Conservation (phyloP, 2,797 vertebrate genomes). For the Phaenicophaeus curvirostris region DNA sequence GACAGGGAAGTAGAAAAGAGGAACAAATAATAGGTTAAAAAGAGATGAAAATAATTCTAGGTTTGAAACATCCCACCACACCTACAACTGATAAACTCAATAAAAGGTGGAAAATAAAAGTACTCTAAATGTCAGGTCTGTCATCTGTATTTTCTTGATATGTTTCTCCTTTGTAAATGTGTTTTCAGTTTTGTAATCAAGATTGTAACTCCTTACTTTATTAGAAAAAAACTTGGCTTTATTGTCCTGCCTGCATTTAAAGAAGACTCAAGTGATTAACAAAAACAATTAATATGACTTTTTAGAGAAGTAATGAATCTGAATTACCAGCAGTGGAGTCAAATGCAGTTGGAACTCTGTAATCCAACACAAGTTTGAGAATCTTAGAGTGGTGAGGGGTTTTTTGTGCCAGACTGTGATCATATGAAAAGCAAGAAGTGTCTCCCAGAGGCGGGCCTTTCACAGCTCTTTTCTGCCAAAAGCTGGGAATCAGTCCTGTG, state of each 20-base stretch:
- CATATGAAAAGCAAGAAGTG: background rate
- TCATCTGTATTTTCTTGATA: background rate
- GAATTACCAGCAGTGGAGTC: background rate
- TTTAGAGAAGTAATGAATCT: background rate
- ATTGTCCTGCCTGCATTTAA: background rate
- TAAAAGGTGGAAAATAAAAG: background rate
- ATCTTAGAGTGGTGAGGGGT: background rate
- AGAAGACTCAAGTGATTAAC: background rate
- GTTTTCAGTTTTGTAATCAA: background rate
- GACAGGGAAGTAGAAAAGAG: background rate
- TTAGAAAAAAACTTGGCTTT: background rate
- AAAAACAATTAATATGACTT: background rate
- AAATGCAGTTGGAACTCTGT: background rate
- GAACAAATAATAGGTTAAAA: background rate
- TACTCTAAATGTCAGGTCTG: background rate
- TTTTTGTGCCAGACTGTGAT: background rate
- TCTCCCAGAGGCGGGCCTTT: background rate
- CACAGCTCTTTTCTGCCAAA: background rate
- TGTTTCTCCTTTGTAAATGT: background rate
- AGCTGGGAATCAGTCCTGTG: background rate
- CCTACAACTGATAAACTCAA: background rate
- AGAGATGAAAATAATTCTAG: background rate
- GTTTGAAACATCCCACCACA: background rate
- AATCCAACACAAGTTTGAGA: background rate
- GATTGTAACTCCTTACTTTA: background rate